Evolutionary conservation across 2,888 invertebrate species (phyloP).

Genomic region (Apotomis capreana): DNA sequence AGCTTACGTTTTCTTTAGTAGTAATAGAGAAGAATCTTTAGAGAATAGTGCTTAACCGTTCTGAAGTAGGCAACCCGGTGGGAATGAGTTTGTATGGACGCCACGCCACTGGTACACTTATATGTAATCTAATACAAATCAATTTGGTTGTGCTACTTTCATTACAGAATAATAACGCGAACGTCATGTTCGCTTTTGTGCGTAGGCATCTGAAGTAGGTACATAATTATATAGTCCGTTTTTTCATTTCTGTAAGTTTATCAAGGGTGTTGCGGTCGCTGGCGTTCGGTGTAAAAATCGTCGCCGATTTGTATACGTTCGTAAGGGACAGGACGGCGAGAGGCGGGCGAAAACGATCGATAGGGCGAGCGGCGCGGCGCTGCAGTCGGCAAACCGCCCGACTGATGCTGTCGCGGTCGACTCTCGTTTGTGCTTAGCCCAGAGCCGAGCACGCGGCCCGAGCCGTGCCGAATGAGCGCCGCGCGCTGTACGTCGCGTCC

Average conservation of each 20-base stretch:
- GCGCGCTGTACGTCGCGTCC: conserved; percentile 45
- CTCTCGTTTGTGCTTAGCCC: conserved; percentile 29
- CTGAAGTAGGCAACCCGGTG: no score
- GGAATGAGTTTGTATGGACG: no score
- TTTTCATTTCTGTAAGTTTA: not conserved
- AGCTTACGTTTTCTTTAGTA: no score
- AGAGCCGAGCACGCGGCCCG: conserved; percentile 43
- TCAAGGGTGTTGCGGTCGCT: not conserved
- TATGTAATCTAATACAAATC: no score
- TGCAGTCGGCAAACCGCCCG: conserved; percentile 67
- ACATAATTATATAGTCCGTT: not conserved
- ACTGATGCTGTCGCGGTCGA: conserved; percentile 47
- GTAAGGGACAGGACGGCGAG: conserved; percentile 54
- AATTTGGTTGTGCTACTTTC: no score
- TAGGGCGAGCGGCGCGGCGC: conserved; percentile 72
- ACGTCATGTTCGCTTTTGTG: no score
- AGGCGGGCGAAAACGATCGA: conserved; percentile 66
- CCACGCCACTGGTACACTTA: no score
- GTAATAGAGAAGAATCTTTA: no score
- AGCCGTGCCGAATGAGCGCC: conserved; percentile 40
- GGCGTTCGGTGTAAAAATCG: conserved; percentile 24
- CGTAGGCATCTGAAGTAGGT: no score
- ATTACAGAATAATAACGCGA: no score
- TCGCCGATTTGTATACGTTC: conserved; percentile 35
- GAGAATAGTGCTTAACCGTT: no score